phyloP scores from a whole-genome alignment of 1,140 invertebrate species.

The Lamellibrachia luymesi region DNA sequence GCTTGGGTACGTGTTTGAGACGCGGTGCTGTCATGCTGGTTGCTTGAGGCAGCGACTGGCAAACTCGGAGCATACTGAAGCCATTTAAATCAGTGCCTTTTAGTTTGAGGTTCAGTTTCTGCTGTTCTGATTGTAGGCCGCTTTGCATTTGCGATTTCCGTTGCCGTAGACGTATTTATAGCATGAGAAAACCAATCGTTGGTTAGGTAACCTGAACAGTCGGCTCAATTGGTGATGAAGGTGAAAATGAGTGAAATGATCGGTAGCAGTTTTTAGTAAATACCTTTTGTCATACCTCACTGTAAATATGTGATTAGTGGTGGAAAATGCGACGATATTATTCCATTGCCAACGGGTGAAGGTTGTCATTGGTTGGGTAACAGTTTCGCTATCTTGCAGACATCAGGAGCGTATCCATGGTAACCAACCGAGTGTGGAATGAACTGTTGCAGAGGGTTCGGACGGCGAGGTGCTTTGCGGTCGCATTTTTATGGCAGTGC shows the following conservation, averaged over 20 bases:
- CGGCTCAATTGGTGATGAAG: neutral
- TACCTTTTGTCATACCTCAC: neutral
- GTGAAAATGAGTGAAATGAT: neutral
- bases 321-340: too few relatives aligned
- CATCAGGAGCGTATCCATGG: neutral
- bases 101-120: constrained; percentile 1
- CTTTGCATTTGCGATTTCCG: neutral
- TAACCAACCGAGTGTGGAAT: neutral
- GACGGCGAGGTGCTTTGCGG: neutral
- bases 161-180: neutral
- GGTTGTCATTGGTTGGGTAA: neutral
- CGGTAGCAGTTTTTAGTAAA: neutral
- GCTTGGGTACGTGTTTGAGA: neutral
- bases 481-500: neutral
- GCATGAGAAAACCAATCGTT: neutral
- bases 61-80: neutral
- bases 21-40: neutral
- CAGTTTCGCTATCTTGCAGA: neutral
- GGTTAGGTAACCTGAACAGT: neutral
- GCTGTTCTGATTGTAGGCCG: neutral
- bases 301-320: neutral
- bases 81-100: constrained; percentile 5
- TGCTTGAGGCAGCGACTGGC: neutral
- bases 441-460: neutral
- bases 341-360: neutral